Percentiles rank a stretch among this genome's conserved stretches.
Evolutionary conservation across 2,888 invertebrate species (phyloP).

Genomic region (Hedya salicella): DNA sequence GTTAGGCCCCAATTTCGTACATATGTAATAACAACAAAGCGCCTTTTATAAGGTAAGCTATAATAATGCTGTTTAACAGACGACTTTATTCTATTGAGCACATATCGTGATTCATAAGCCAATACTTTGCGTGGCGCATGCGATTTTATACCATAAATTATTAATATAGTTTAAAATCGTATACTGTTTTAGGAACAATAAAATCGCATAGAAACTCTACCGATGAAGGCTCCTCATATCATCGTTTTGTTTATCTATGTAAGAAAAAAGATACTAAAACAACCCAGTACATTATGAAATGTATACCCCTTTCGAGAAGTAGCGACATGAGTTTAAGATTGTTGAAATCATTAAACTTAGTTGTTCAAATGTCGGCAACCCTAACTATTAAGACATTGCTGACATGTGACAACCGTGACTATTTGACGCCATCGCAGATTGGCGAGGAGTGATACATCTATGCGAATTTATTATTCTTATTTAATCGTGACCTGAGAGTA

Average conservation of each 20-base stretch:
- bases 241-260: neutral
- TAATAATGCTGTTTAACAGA: slow-evolving; percentile 54
- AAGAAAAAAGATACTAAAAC: neutral
- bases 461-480: slow-evolving; percentile 19
- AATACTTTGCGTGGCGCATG: slow-evolving; percentile 41
- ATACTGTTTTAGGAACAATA: slow-evolving; percentile 17
- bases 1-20: slow-evolving; percentile 35
- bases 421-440: slow-evolving; percentile 18
- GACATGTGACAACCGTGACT: neutral
- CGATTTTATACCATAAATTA: slow-evolving; percentile 43
- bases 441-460: neutral
- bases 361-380: neutral
- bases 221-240: too few relatives aligned
- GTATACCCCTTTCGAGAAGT: too few relatives aligned
- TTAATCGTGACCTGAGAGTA: slow-evolving; percentile 15
- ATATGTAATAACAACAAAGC: slow-evolving; percentile 39
- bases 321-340: too few relatives aligned
- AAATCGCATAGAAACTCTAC: slow-evolving; percentile 15
- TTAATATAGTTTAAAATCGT: slow-evolving; percentile 39
- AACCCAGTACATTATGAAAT: neutral
- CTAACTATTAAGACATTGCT: neutral
- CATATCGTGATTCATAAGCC: slow-evolving; percentile 63
- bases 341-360: neutral
- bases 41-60: slow-evolving; percentile 38
- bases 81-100: slow-evolving; percentile 62